These are phyloP conservation scores for Mycalesis mineus DNA, from an alignment of 2,888 invertebrate genomes.

Conservation along the genomic window DNA sequence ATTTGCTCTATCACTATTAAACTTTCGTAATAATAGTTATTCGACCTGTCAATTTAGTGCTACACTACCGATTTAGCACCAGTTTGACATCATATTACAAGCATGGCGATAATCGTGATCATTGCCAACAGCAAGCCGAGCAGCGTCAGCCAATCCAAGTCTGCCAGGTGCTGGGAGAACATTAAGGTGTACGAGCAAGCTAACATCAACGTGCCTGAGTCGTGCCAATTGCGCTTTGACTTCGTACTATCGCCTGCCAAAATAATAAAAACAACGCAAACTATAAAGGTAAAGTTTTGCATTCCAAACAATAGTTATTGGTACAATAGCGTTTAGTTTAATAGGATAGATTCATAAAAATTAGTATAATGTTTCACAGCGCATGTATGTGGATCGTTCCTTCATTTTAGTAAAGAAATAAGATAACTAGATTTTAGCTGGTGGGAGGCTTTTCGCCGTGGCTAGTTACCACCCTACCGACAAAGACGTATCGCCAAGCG, in stretches of 20 bases:
- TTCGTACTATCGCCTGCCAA: constrained; percentile 69
- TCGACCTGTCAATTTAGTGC: neutral
- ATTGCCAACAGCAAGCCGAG: constrained; percentile 86
- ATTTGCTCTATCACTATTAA: no score
- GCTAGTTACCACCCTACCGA: no score
- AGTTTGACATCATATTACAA: constrained; percentile 67
- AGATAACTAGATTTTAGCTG: no score
- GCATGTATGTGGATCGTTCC: no score
- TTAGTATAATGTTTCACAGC: no score
- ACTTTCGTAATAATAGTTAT: constrained; percentile 16
- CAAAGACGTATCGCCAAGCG: no score
- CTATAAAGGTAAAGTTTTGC: constrained; percentile 30
- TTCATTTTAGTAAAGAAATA: no score
- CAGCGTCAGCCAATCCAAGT: constrained; percentile 85
- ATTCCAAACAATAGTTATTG: constrained; percentile 16
- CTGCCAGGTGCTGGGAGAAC: constrained; percentile 83
- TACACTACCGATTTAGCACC: neutral
- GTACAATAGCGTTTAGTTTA: neutral
- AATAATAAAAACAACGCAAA: constrained; percentile 49
- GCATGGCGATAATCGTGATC: constrained; percentile 83
- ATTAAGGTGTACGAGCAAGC: constrained; percentile 87
- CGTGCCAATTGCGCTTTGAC: constrained; percentile 78
- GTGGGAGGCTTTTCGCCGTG: no score
- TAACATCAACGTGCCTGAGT: constrained; percentile 82
- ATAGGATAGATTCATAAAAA: no score